phyloP scores from a whole-genome alignment of 2,888 invertebrate genomes.

The Hofmannophila pseudospretella region DNA sequence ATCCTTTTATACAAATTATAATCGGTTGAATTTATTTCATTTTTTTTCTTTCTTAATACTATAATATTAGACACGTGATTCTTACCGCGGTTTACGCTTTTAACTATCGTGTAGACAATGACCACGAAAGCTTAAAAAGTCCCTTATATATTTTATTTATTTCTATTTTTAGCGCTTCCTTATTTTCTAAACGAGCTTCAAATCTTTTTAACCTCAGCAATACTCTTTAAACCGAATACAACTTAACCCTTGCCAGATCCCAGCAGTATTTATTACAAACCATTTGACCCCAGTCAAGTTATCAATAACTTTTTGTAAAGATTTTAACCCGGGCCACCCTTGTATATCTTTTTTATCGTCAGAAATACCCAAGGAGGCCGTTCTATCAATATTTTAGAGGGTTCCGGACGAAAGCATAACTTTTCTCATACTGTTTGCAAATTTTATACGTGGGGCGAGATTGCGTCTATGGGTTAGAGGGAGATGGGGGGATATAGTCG shows the following conservation, averaged over 20 bases:
- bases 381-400: conserved; percentile 38
- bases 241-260: conserved; percentile 1
- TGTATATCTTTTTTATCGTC: conserved; percentile 36
- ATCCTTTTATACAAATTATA: no score
- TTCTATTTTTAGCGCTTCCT: no score
- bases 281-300: conserved; percentile 16
- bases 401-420: conserved; percentile 34
- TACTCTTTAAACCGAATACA: no score
- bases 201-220: no score
- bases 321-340: conserved; percentile 20
- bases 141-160: no score
- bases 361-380: conserved; percentile 16
- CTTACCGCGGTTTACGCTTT: no score
- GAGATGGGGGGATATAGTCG: conserved; percentile 2
- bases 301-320: conserved; percentile 35
- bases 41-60: no score
- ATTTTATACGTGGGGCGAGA: conserved; percentile 36
- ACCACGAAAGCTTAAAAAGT: no score
- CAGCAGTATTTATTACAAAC: conserved; percentile 13
- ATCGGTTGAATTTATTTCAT: no score
- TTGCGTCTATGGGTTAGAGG: conserved; percentile 19
- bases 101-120: no score
- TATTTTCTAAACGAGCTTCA: no score
- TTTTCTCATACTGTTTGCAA: conserved; percentile 37
- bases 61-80: no score